Conservation (phyloP, 1,140 invertebrate genomes). For the Drosophila nigrodunni region DNA sequence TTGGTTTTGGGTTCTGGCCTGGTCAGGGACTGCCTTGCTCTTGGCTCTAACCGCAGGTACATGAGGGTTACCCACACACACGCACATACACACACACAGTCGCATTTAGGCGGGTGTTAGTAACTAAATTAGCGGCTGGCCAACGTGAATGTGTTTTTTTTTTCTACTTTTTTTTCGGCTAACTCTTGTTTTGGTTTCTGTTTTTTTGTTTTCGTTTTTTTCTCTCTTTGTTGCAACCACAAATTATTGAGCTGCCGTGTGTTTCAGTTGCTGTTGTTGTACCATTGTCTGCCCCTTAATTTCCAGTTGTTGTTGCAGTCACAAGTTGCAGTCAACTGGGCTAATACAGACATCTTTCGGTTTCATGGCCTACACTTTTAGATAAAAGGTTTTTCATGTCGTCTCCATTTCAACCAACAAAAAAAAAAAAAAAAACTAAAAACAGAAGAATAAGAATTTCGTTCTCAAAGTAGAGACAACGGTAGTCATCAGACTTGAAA, state of each 20-base stretch:
- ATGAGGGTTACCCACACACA: conserved; percentile 49
- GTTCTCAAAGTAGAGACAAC: conserved; percentile 60
- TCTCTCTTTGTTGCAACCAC: conserved; percentile 46
- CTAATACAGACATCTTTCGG: conserved; percentile 77
- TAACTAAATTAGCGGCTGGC: conserved; percentile 76
- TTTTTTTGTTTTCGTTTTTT: conserved; percentile 44
- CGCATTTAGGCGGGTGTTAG: conserved; percentile 50
- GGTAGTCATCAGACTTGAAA: conserved; percentile 40
- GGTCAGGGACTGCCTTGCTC: conserved; percentile 1
- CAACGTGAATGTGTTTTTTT: conserved; percentile 15
- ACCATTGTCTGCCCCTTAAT: conserved; percentile 62
- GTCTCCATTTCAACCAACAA: conserved; percentile 66
- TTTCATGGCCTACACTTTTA: conserved; percentile 57
- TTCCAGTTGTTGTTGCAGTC: conserved; percentile 74
- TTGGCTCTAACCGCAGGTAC: conserved; percentile 68
- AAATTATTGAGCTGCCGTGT: conserved; percentile 54
- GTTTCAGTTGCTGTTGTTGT: conserved; percentile 39
- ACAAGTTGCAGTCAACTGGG: conserved; percentile 61
- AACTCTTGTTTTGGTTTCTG: conserved; percentile 22
- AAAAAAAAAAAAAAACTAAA: not conserved
- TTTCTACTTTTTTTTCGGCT: conserved; percentile 20
- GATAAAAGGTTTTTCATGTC: conserved; percentile 83
- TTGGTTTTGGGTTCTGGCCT: conserved; percentile 2
- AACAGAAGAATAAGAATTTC: conserved; percentile 36
- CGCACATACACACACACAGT: not conserved